Evolutionary conservation across 2,797 vertebrate species (phyloP), one percentile per base, ranked within the genome.

Genomic region (Enteromius thamalakanensis): DNA sequence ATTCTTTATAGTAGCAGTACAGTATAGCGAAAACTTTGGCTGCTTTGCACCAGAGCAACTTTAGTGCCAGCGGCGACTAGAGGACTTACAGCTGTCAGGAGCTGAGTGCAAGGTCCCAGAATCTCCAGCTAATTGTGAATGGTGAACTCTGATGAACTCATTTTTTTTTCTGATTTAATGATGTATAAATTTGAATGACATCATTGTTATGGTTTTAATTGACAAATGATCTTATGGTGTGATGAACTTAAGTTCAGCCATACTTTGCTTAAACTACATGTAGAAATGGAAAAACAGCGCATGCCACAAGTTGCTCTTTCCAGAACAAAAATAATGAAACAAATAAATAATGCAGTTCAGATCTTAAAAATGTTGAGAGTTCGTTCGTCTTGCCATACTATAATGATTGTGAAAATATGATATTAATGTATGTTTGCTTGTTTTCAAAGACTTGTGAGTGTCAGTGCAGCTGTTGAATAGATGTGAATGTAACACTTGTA

Each of bases 1-100:
- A 37, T 77, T 70, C 37, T 83, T 47, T 40, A 47, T 26, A 34
- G 21, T 77, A 65, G 19, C 62, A 49, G 21, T 58, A 47, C 23
- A 37, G 51, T 37, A 51, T 19, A 47, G 40, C 7, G 23, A n/a
- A 68, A 34, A 42, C 9, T 65, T 69, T 42, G 14, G 67, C 29
- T 68, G 17, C 58, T 47, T 47, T 47, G 45, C 29, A 37, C 19
- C 32, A 69, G 26, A 51, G 37, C 1, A 34, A 23, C 55, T 47
- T 82, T 21, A 82, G 42, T 65, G 29, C 19, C 60, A 51, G 77
- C 15, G 11, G 60, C 55, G 7, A 79, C 64, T 79, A 37, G 47
- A 79, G 45, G 62, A 67, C 37, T 78, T 78, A 12, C n/a, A 55
- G n/a, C 77, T 32, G 77, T 51, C 78, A 68, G 12, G 4, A 37